Evolutionary conservation across 2,113 vertebrate species (phyloP).

Genomic region (Nyctereutes procyonoides): DNA sequence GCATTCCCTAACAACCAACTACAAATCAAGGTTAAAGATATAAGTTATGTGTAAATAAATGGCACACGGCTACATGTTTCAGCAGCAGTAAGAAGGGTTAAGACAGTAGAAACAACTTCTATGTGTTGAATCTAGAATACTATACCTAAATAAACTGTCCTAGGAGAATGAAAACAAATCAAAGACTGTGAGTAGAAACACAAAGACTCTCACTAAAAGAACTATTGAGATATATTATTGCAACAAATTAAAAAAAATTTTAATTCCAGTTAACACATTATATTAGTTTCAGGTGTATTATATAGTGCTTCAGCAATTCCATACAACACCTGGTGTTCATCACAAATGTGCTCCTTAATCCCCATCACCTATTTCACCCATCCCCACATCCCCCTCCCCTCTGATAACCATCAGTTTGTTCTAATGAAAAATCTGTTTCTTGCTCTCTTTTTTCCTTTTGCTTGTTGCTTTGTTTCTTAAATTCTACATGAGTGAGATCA

Average conservation of each 20-base stretch:
- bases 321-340: background rate
- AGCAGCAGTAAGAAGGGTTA: background rate
- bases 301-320: background rate
- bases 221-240: background rate
- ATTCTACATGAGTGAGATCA: too few relatives aligned
- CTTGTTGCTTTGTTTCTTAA: too few relatives aligned
- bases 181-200: background rate
- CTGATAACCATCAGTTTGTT: too few relatives aligned
- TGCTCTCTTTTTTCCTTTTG: too few relatives aligned
- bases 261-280: background rate
- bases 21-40: constrained; percentile 30
- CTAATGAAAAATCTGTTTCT: too few relatives aligned
- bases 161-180: background rate
- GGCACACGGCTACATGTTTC: background rate
- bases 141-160: background rate
- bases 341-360: background rate
- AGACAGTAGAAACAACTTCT: background rate
- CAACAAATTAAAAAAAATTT: background rate
- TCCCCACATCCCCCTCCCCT: too few relatives aligned
- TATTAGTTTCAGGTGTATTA: background rate
- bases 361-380: too few relatives aligned
- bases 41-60: background rate
- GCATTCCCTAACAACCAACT: background rate
- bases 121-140: background rate
- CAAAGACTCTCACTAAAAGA: background rate